Base-by-base conservation (phyloP, 2,888 invertebrate genomes). In the Xylota segnis region DNA sequence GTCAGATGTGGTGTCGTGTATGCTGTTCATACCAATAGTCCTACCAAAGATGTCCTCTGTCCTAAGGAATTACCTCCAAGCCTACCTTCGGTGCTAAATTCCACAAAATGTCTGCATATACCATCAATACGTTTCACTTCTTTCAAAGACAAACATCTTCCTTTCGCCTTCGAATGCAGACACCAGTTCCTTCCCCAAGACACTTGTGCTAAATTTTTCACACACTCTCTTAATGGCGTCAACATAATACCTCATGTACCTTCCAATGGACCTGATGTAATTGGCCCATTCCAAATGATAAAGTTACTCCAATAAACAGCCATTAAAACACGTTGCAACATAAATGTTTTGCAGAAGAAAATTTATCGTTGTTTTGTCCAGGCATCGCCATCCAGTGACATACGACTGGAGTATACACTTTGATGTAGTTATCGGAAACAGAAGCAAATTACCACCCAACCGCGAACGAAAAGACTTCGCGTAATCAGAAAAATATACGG, bases 371-470 rank as follows among this genome's bases (percentile, higher is more conserved):
- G 66, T 66, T 66, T 66, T 58, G 50, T 32, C 16, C 27, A 27
- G 45, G 16, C 66, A 76, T 76, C 66, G 14, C 40, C 16, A 45
- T n/a, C n/a, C n/a, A 59, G 45, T 63, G 68, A 78, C 78, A 74
- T 50, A 70, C 82, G 71, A 66, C 82, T 58, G 52, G 29, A 54
- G 40, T 43, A 23, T 61, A 59, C 77, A 65, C 50, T 61, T 76
- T 37, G 43, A 58, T 54, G 54, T 29, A 23, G 18, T 63, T 54
- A 82, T 70, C 75, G 52, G 61, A 86, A 82, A 81, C 81, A 86
- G 84, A 59, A 76, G 84, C 81, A 76, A 81, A 86, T 61, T 76
- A 45, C 71, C 71, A 71, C 70, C 76, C 61, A 71, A 65, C 40
- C 27, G 56, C 23, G 16, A 29, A 61, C 56, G 32, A 58, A 70